Conservation (phyloP, 2,797 vertebrate genomes). For the Hapalemur alaotrensis region DNA sequence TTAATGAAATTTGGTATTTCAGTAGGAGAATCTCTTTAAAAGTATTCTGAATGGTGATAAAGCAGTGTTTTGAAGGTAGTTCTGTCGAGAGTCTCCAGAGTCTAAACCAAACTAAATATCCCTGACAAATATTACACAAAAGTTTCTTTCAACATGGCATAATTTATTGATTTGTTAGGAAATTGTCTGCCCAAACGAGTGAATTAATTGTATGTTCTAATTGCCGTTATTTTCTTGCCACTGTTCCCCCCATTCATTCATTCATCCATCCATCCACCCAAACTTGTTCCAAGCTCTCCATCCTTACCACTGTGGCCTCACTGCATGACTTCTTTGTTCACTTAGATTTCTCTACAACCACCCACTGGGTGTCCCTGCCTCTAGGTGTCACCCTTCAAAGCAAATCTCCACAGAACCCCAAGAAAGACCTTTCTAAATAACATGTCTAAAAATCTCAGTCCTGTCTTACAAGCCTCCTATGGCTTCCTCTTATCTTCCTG, state of each 20-base stretch:
- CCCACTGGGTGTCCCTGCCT: not conserved
- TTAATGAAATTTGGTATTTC: not conserved
- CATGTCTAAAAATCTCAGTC: not conserved
- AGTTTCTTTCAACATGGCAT: not conserved
- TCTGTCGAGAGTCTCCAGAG: not conserved
- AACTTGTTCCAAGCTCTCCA: not conserved
- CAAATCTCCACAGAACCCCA: not conserved
- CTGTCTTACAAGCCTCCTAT: not conserved
- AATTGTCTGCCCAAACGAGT: not conserved
- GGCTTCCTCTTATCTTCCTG: not conserved
- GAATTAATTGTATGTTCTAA: not conserved
- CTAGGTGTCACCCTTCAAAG: not conserved
- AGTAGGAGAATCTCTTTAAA: not conserved
- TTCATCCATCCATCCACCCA: not conserved
- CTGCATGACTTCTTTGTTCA: not conserved
- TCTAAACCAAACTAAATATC: not conserved
- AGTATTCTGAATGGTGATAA: not conserved
- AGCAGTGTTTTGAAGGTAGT: not conserved
- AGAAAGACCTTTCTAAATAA: not conserved
- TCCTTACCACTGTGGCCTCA: not conserved
- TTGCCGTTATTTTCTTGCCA: not conserved
- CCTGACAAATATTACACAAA: not conserved
- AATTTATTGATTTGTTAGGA: not conserved
- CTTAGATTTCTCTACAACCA: not conserved
- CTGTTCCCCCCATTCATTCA: not conserved